phyloP scores from a whole-genome alignment of 2,888 invertebrate species.

The Aspidapion aeneum region DNA sequence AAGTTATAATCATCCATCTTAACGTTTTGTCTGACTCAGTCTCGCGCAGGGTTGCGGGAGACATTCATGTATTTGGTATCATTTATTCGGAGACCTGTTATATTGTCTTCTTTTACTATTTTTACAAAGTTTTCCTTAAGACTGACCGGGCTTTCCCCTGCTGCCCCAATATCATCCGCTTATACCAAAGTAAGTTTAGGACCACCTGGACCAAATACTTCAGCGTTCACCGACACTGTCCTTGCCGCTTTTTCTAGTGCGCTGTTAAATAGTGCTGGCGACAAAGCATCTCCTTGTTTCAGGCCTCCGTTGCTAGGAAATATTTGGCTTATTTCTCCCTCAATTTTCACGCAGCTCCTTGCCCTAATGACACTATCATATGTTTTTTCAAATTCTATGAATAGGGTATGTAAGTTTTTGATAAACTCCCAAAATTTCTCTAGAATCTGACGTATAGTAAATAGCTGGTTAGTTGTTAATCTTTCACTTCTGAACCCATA shows the following conservation, averaged over 20 bases:
- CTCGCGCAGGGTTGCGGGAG: no score
- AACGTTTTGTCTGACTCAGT: constrained; percentile 9
- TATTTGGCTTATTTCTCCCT: neutral
- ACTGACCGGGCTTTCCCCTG: neutral
- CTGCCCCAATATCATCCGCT: neutral
- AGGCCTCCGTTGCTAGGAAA: constrained; percentile 4
- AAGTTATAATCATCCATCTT: constrained; percentile 12
- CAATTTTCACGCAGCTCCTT: constrained; percentile 7
- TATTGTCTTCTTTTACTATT: constrained; percentile 5
- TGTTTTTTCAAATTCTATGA: constrained; percentile 22
- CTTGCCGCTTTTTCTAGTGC: neutral
- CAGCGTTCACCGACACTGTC: neutral
- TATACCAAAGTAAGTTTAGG: constrained; percentile 1
- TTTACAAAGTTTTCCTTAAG: constrained; percentile 3
- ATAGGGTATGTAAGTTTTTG: constrained; percentile 16
- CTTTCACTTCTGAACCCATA: neutral
- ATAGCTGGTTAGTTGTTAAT: constrained; percentile 10
- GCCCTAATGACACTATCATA: constrained; percentile 19
- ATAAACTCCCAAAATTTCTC: constrained; percentile 20
- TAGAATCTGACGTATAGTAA: constrained; percentile 11
- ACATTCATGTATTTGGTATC: no score
- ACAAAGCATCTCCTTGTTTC: constrained; percentile 9
- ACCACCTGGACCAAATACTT: neutral
- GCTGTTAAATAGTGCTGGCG: constrained; percentile 6
- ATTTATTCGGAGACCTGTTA: constrained; percentile 3